A percentile compares a stretch with the other conserved stretches of the same genome.
Evolutionary conservation across 92 coral and sea anemone genomes (phyloP).

Genomic region (Zoanthus solanderi): DNA sequence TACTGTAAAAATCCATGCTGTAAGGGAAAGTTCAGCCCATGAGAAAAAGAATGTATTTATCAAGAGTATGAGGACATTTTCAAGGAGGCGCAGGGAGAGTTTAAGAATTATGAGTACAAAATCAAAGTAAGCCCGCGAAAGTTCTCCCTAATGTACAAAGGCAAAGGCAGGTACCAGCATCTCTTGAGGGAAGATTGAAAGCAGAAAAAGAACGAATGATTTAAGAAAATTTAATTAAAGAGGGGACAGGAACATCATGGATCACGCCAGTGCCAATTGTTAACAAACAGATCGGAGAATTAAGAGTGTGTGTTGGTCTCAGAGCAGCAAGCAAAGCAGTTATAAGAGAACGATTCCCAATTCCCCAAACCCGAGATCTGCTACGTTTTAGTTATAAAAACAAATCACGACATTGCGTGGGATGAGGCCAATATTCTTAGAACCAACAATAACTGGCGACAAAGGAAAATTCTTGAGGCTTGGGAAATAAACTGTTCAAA

Average conservation of each 20-base stretch:
- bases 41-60: not conserved
- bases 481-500: too few species aligned
- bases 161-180: conserved; percentile 36
- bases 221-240: conserved; percentile 41
- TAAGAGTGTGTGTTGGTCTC: conserved; percentile 51
- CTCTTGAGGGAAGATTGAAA: conserved; percentile 31
- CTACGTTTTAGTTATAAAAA: too few species aligned
- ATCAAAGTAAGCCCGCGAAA: conserved; percentile 15
- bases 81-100: not conserved
- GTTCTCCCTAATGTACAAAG: conserved; percentile 37
- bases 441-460: too few species aligned
- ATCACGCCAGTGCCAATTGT: conserved; percentile 46
- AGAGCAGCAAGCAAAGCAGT: conserved; percentile 44
- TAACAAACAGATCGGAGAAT: conserved; percentile 50
- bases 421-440: too few species aligned
- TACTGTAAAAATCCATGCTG: not conserved
- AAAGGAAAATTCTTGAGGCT: too few species aligned
- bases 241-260: conserved; percentile 52
- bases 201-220: conserved; percentile 44
- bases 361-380: conserved; percentile 47
- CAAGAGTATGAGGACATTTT: not conserved
- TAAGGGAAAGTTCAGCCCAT: not conserved
- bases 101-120: not conserved
- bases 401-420: too few species aligned
- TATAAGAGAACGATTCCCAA: conserved; percentile 44